These are phyloP conservation scores for Sebastes hubbsi DNA, from an alignment of 2,797 vertebrate species.

Conservation along the genomic window DNA sequence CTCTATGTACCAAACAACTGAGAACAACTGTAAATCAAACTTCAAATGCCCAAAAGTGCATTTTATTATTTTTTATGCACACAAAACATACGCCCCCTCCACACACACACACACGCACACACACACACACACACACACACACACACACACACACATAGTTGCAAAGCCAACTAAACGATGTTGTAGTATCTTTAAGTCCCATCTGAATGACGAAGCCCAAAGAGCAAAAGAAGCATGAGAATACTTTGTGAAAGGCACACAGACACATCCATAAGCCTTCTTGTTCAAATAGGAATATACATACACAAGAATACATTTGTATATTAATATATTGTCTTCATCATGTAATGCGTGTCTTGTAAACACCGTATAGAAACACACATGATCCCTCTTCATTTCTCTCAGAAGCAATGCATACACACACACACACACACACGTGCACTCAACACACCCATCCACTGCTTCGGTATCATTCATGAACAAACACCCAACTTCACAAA, in stretches of 20 bases:
- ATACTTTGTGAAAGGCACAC: neutral
- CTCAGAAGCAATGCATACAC: neutral
- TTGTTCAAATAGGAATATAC: neutral
- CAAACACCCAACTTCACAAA: neutral
- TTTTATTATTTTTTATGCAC: neutral
- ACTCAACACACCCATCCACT: neutral
- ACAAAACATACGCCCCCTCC: neutral
- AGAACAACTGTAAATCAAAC: neutral
- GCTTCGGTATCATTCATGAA: neutral
- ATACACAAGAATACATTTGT: neutral
- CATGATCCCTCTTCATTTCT: neutral
- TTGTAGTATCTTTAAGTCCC: neutral
- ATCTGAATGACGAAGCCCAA: neutral
- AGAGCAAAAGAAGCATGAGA: neutral
- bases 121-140: neutral
- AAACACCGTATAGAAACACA: neutral
- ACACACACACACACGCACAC: neutral
- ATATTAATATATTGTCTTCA: neutral
- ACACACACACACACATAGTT: neutral
- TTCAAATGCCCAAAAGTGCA: neutral
- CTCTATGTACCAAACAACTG: neutral
- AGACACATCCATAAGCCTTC: neutral
- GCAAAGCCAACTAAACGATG: neutral
- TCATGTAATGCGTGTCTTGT: neutral
- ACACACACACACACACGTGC: neutral